phyloP scores from a whole-genome alignment of 2,888 invertebrate genomes.

The Harmothoe impar region DNA sequence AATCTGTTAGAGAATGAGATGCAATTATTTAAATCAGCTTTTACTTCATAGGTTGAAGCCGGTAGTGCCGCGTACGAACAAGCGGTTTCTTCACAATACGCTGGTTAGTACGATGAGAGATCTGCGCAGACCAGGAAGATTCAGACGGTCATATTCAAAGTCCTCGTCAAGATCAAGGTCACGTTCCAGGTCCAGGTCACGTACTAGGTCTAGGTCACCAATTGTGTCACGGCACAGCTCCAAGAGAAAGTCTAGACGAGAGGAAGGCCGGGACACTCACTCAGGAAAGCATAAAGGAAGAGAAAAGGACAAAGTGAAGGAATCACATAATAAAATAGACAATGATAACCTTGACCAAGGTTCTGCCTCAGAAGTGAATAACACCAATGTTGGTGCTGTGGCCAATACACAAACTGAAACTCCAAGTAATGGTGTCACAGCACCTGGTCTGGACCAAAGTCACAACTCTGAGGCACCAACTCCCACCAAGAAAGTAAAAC shows the following conservation, averaged over 20 bases:
- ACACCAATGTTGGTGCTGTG: background rate
- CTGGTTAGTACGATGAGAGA: constrained; percentile 76
- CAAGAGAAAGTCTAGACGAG: background rate
- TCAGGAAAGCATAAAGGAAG: background rate
- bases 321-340: background rate
- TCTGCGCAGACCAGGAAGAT: constrained; percentile 19
- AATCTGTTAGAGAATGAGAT: too few species aligned
- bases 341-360: background rate
- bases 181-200: constrained; percentile 45
- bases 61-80: constrained; percentile 75
- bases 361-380: background rate
- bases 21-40: background rate
- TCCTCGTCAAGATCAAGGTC: constrained; percentile 48
- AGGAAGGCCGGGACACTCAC: background rate
- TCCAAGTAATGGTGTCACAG: background rate
- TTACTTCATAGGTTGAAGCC: constrained; percentile 74
- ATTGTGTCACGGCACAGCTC: background rate
- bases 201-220: background rate
- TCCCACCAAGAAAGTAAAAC: background rate
- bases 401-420: background rate
- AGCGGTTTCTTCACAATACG: constrained; percentile 79
- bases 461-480: background rate
- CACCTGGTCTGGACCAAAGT: background rate
- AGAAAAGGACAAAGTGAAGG: background rate
- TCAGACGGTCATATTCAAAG: constrained; percentile 29